A percentile compares a stretch with the other conserved stretches of the same genome.
Conservation (phyloP, 2,797 vertebrate genomes). For the Silurus lanzhouensis region DNA sequence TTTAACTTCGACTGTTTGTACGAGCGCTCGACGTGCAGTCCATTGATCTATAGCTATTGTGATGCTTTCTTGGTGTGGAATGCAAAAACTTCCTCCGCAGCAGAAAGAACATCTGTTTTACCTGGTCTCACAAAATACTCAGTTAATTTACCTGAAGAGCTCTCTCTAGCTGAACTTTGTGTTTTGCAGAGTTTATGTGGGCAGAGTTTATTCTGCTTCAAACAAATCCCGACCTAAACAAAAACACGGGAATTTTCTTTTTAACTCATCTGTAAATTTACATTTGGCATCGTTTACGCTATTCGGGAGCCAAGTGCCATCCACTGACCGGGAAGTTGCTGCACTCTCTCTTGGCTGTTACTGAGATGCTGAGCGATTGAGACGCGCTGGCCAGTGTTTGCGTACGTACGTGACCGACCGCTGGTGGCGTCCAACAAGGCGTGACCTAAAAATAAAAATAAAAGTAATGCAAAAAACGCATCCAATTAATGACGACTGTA, state of each 20-base stretch:
- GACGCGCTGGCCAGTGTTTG: neutral
- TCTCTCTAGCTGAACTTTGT: neutral
- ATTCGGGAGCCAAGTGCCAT: neutral
- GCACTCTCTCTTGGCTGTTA: neutral
- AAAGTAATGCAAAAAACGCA: neutral
- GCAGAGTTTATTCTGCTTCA: neutral
- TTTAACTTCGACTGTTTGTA: conserved; percentile 13
- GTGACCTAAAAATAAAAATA: neutral
- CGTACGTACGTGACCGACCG: neutral
- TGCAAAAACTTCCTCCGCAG: conserved; percentile 6
- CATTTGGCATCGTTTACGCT: neutral
- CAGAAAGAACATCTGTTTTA: neutral
- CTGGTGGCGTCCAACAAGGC: neutral
- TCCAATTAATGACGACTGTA: neutral
- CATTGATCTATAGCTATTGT: conserved; percentile 34
- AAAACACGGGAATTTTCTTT: neutral
- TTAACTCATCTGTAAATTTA: neutral
- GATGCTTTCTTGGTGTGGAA: conserved; percentile 28
- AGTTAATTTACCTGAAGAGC: neutral
- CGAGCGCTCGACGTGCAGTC: conserved; percentile 11
- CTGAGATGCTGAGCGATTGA: neutral
- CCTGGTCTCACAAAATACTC: neutral
- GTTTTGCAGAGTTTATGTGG: conserved; percentile 1
- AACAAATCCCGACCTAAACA: neutral
- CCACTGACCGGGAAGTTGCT: neutral